Conservation (phyloP, 2,113 vertebrate genomes). For the Cochlearius cochlearius region DNA sequence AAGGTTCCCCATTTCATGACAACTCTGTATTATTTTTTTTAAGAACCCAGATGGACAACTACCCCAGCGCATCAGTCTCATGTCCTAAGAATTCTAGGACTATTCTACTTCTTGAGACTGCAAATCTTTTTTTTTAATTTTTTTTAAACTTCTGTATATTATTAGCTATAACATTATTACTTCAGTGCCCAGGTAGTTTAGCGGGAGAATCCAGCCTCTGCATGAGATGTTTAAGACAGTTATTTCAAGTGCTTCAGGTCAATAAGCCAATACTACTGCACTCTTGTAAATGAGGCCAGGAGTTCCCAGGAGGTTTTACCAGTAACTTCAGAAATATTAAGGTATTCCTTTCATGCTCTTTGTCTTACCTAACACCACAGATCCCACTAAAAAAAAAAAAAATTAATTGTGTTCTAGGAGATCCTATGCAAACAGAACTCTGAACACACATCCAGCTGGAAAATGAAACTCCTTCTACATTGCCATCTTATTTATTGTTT, state of each 20-base stretch:
- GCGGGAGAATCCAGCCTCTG: neutral
- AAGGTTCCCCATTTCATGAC: neutral
- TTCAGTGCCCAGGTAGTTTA: neutral
- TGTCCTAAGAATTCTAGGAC: neutral
- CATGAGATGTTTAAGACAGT: neutral
- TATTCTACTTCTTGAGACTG: neutral
- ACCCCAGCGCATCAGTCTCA: neutral
- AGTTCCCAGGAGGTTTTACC: conserved; percentile 27
- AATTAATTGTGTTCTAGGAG: neutral
- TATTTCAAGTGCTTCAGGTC: conserved; percentile 41
- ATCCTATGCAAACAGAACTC: neutral
- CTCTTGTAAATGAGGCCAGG: conserved; percentile 22
- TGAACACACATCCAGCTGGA: neutral
- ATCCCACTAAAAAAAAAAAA: neutral
- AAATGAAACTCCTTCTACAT: neutral
- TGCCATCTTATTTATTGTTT: neutral
- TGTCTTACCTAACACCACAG: neutral
- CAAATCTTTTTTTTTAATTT: neutral
- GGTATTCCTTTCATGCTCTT: neutral
- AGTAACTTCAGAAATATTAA: conserved; percentile 29
- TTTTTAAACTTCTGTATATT: neutral
- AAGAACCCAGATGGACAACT: neutral
- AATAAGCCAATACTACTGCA: conserved; percentile 16
- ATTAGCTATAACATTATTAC: neutral
- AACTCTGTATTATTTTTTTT: neutral